Evolutionary conservation across 1,140 invertebrate species (phyloP), one percentile per base, ranked within the genome.

Genomic region (Euura lappo): DNA sequence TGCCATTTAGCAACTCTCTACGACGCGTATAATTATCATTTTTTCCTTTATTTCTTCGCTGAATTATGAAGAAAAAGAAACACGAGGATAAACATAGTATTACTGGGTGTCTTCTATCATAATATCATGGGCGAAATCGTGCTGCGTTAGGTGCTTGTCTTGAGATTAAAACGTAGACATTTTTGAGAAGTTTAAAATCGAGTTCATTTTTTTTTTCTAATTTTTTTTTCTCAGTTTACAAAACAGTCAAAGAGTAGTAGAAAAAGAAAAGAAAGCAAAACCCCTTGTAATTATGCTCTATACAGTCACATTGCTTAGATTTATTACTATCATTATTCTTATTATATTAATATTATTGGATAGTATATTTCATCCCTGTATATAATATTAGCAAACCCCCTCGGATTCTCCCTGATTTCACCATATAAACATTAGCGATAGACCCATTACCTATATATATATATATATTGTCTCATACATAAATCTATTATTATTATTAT

Each of bases 1-100:
- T 84, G 83, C 83, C 83, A 85, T 78, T 80, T 75, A 78, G 65
- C 69, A 74, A 80, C 77, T 80, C 79, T 80, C 77, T 80, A 28
- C 28, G 28, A 28, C 28, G 28, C 28, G 28, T 28, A 74, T 74
- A 47, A 74, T 4, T 66, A 70, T 60, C 28, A 28, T 28, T 28
- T 28, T 28, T 28, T 28, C 80, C 79, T 80, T 75, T 79, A 60
- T 60, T 8, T 60, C 51, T 60, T 28, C 28, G 28, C 28, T 28
- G 28, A 28, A 28, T 28, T 28, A 28, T 28, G 28, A 28, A 28
- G 28, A 28, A 28, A 28, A 28, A 1, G 28, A 28, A 28, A 28
- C 28, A 28, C 28, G 28, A 60, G 13, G 28, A 28, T 28, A 11
- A 60, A 60, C 13, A 60, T 60, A 60, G 51, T 60, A 60, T 60